Conservation (phyloP, 2,888 invertebrate species). For the Notodonta ziczac region DNA sequence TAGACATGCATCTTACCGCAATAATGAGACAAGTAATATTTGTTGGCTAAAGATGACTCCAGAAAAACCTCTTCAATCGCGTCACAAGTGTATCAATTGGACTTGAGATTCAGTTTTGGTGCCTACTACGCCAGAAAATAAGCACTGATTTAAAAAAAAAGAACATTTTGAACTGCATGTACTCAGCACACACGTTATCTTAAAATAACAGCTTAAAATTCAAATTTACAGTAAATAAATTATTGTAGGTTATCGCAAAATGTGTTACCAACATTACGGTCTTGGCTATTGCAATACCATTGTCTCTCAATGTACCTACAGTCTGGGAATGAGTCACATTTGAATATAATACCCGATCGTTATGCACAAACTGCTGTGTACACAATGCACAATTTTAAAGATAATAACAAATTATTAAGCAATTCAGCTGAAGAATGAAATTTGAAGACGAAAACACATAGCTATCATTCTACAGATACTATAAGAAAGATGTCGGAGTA, state of each 20-base stretch:
- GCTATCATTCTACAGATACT: too few species aligned
- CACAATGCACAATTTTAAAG: conserved; percentile 27
- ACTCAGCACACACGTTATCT: too few species aligned
- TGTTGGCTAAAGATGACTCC: too few species aligned
- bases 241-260: not conserved
- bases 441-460: not conserved
- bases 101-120: too few species aligned
- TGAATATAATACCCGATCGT: conserved; percentile 20
- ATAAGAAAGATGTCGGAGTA: too few species aligned
- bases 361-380: conserved; percentile 16
- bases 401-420: conserved; percentile 4
- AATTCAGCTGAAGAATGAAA: not conserved
- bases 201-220: not conserved
- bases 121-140: too few species aligned
- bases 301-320: conserved; percentile 20
- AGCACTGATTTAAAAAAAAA: too few species aligned
- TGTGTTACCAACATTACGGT: not conserved
- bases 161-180: too few species aligned
- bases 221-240: not conserved
- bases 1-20: too few species aligned
- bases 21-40: too few species aligned
- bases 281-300: conserved; percentile 5
- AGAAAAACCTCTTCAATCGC: too few species aligned
- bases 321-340: conserved; percentile 27
- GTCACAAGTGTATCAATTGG: too few species aligned